Conservation (phyloP, 2,797 vertebrate species). For the Sternarchorhynchus goeldii region DNA sequence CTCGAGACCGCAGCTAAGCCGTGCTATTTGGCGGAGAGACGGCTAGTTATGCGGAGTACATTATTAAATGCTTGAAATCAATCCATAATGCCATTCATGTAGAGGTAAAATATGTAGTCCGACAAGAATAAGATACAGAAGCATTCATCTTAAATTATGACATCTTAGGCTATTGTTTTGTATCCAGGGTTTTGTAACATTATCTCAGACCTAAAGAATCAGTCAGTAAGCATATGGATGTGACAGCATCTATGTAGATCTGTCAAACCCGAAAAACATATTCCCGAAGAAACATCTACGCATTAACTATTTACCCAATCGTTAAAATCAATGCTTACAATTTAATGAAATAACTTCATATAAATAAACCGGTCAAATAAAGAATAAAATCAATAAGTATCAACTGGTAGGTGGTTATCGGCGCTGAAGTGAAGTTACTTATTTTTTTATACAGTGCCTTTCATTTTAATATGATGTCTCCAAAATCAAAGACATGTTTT, state of each 20-base stretch:
- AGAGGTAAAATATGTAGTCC: background rate
- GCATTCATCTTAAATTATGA: background rate
- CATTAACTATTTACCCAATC: no score
- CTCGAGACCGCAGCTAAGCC: background rate
- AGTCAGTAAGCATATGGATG: constrained; percentile 43
- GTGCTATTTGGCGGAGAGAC: background rate
- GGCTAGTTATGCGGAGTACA: background rate
- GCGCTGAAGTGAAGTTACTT: background rate
- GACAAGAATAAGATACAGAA: background rate
- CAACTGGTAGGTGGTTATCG: background rate
- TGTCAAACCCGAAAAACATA: constrained; percentile 12
- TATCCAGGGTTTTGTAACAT: constrained; percentile 33
- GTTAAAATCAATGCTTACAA: background rate
- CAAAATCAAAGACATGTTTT: background rate
- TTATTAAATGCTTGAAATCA: background rate
- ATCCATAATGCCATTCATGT: background rate
- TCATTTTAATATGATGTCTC: no score
- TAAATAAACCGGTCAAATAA: background rate
- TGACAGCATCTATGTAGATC: constrained; percentile 30
- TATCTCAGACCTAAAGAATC: constrained; percentile 49
- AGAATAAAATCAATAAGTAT: no score
- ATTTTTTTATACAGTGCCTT: background rate
- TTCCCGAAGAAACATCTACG: background rate
- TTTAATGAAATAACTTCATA: no score
- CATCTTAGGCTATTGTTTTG: constrained; percentile 8